Evolutionary conservation across 2,113 vertebrate species (phyloP), one percentile per base, ranked within the genome.

Genomic region (Labeo rohita): DNA sequence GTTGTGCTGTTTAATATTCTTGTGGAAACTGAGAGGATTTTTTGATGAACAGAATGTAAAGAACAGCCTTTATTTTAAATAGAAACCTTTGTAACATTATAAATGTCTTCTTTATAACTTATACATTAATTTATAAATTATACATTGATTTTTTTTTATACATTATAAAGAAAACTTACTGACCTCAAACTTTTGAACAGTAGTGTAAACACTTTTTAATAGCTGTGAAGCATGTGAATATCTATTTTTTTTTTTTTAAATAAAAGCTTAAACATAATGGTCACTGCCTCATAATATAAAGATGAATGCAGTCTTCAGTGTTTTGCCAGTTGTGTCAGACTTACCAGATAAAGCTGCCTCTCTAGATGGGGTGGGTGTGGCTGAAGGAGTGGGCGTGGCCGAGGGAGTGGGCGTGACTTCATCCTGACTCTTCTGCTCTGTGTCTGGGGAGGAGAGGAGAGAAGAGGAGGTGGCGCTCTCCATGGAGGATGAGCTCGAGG

Each of bases 371-470:
- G 87, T 87, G 86, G 92, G 78, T 0, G 92, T 87, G 54, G 92
- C 84, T 0, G 88, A 91, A 2, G 87, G 73, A 45, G 88, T 88
- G 86, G 92, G 70, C 0, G 92, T 85, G 50, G 92, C 83, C 0
- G 88, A 91, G 1, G 90, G 34, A 34, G 87, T 79, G 15, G 90
- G 77, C 0, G 90, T 89, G 49, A 76, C 88, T 0, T 90, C 84
- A 0, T 84, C 45, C 86, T 89, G 94, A 88, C 92, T 93, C 91
- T 94, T 96, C 86, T 95, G 96, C 83, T 97, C 96, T 0, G 90
- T 94, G 88, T 96, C 96, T 54, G 96, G 94, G 80, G 96, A 95
- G 39, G 96, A 96, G 3, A 95, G 89, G 39, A 95, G 87, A 74
- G 96, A 91, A 74, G 96, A 95, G 68, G 91, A 93, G 8, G 86